Evolutionary conservation across 2,797 vertebrate genomes (phyloP).

Genomic region (Neopelma chrysocephalum): DNA sequence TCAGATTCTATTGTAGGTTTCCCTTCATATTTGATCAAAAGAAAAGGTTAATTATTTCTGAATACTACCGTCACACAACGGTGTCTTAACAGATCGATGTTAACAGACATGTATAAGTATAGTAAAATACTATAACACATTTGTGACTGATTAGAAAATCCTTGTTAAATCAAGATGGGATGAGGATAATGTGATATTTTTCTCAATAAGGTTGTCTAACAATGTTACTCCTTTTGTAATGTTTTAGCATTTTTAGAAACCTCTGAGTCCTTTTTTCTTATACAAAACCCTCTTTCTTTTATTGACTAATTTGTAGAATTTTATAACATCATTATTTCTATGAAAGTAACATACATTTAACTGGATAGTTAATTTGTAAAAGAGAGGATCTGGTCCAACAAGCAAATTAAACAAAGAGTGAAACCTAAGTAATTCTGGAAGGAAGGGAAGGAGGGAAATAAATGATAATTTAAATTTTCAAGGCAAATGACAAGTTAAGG

Average conservation of each 20-base stretch:
- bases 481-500: neutral
- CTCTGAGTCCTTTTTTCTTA: neutral
- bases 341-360: neutral
- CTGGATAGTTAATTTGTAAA: conserved; percentile 36
- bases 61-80: neutral
- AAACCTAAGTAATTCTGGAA: conserved; percentile 24
- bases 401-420: conserved; percentile 35
- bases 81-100: neutral
- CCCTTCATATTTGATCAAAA: neutral
- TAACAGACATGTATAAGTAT: neutral
- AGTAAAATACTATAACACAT: neutral
- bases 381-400: conserved; percentile 42
- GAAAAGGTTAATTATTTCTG: neutral
- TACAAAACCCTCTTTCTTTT: neutral
- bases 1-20: neutral
- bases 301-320: neutral
- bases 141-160: neutral
- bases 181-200: neutral
- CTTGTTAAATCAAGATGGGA: neutral
- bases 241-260: neutral
- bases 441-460: neutral
- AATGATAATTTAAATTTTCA: conserved; percentile 30
- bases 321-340: neutral
- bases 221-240: neutral
- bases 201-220: neutral